Conservation (phyloP, 2,113 vertebrate species). For the Aegotheles bennettii region DNA sequence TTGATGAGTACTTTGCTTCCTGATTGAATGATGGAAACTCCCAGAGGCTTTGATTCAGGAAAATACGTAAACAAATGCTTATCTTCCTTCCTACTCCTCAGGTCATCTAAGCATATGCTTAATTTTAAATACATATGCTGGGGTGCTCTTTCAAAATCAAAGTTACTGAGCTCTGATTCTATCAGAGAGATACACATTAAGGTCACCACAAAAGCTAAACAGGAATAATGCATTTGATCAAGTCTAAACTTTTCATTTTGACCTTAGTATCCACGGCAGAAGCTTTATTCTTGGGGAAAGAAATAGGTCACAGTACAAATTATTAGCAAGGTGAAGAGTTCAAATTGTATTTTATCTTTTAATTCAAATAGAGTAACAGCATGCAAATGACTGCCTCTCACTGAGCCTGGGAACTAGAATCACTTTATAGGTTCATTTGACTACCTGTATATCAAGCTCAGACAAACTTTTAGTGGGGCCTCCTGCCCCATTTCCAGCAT, state of each 20-base stretch:
- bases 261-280: neutral
- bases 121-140: neutral
- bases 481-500: neutral
- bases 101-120: neutral
- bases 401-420: conserved; percentile 11
- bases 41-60: neutral
- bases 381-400: neutral
- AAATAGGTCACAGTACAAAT: neutral
- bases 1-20: neutral
- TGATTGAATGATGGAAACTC: neutral
- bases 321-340: conserved; percentile 35
- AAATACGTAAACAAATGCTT: neutral
- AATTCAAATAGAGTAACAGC: neutral
- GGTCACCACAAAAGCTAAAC: neutral
- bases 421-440: neutral
- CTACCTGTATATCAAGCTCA: conserved; percentile 10
- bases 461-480: neutral
- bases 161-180: neutral
- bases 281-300: neutral
- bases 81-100: neutral
- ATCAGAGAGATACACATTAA: neutral
- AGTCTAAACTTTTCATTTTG: neutral
- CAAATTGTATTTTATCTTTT: conserved; percentile 15
- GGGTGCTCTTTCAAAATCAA: neutral
- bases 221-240: neutral